These are phyloP conservation scores for Erebia aethiops DNA, from an alignment of 2,888 invertebrate species.

Conservation along the genomic window DNA sequence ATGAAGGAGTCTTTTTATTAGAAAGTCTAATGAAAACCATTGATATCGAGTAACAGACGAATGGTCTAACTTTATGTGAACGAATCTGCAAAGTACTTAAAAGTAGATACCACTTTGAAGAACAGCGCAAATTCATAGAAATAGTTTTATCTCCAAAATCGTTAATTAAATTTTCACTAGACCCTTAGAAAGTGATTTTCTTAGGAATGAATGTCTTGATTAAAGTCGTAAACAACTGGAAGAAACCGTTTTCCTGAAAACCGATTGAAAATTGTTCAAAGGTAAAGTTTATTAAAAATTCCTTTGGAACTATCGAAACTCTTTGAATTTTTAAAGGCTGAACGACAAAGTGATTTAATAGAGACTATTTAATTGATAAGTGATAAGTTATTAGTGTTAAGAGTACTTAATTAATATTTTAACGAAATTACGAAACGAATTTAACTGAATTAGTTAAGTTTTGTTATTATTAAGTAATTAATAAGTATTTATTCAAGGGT, in stretches of 20 bases:
- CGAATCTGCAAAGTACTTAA: no score
- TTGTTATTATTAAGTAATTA: no score
- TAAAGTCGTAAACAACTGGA: conserved; percentile 57
- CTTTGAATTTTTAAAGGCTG: conserved; percentile 1
- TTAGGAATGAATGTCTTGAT: conserved; percentile 55
- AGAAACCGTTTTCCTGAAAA: conserved; percentile 39
- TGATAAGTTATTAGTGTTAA: no score
- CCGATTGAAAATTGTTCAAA: conserved; percentile 45
- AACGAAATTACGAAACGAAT: no score
- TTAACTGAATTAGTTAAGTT: no score
- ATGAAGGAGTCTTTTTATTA: no score
- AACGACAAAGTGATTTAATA: background rate
- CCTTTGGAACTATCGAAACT: conserved; percentile 28
- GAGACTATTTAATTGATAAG: background rate
- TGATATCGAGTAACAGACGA: no score
- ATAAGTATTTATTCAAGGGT: no score
- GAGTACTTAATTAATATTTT: no score
- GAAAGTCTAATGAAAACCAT: no score
- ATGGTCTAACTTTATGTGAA: no score
- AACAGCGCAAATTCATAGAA: background rate
- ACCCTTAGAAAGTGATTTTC: conserved; percentile 28
- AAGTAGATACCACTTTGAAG: background rate
- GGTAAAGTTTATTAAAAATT: conserved; percentile 39
- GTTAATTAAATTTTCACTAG: conserved; percentile 15
- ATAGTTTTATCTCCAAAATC: conserved; percentile 7